A percentile compares a stretch with the other conserved stretches of the same genome.
Conservation (phyloP, 2,888 invertebrate species). For the Ferdinandea cuprea region DNA sequence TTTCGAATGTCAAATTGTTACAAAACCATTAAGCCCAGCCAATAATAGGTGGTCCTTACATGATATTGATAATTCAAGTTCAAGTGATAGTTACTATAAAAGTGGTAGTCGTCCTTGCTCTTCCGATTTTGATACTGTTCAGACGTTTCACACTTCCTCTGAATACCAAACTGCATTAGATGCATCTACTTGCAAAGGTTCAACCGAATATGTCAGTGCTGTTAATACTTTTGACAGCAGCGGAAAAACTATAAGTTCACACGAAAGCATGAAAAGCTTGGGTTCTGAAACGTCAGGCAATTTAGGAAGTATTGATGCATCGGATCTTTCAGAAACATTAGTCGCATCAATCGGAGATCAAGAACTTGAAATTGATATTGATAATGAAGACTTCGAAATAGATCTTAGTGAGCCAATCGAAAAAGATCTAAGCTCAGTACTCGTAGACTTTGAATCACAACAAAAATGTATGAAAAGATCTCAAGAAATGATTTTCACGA, state of each 20-base stretch:
- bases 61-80: slow-evolving; percentile 93
- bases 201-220: slow-evolving; percentile 94
- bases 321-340: slow-evolving; percentile 95
- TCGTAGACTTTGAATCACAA: slow-evolving; percentile 84
- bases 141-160: slow-evolving; percentile 89
- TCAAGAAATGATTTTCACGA: slow-evolving; percentile 94
- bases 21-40: slow-evolving; percentile 21
- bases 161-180: slow-evolving; percentile 95
- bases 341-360: slow-evolving; percentile 93
- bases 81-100: slow-evolving; percentile 94
- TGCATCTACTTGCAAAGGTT: slow-evolving; percentile 89
- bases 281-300: slow-evolving; percentile 95
- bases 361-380: slow-evolving; percentile 84
- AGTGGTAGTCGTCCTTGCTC: slow-evolving; percentile 91
- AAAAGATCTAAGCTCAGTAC: slow-evolving; percentile 71
- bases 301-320: slow-evolving; percentile 94
- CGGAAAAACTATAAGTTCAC: slow-evolving; percentile 86
- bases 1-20: background rate
- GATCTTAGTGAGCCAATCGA: slow-evolving; percentile 69
- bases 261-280: slow-evolving; percentile 94
- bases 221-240: slow-evolving; percentile 87
- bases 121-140: slow-evolving; percentile 92
- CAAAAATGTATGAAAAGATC: slow-evolving; percentile 92
- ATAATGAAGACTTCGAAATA: slow-evolving; percentile 83
- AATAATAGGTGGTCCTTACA: slow-evolving; percentile 89